Percentiles rank a stretch among this genome's conserved stretches.
These are phyloP conservation scores for Stegodyphus dumicola DNA, from an alignment of 1,140 invertebrate genomes.

Conservation along the genomic window DNA sequence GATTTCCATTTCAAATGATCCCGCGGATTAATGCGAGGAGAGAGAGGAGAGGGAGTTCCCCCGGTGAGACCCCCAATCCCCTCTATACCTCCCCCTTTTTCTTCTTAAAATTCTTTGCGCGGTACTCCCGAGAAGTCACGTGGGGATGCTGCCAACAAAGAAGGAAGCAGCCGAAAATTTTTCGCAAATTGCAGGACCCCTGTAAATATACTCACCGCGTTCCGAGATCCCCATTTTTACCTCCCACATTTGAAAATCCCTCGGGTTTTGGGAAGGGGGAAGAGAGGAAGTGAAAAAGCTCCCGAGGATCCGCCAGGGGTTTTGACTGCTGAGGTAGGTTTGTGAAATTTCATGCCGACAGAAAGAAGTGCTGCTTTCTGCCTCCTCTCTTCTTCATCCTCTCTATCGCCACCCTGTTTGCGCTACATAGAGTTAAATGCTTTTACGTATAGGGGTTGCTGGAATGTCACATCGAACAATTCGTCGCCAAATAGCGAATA, in stretches of 20 bases:
- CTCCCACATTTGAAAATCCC: slow-evolving; percentile 4
- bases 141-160: slow-evolving; percentile 1
- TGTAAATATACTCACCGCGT: neutral
- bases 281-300: neutral
- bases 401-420: too few species aligned
- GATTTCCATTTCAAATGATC: slow-evolving; percentile 59
- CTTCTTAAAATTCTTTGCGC: slow-evolving; percentile 43
- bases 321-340: slow-evolving; percentile 4
- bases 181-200: slow-evolving; percentile 30
- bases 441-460: too few species aligned
- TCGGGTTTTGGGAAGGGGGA: neutral
- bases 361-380: neutral
- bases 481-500: too few species aligned
- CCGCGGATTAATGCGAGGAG: slow-evolving; percentile 34
- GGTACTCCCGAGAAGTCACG: slow-evolving; percentile 54
- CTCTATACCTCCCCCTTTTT: neutral
- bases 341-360: slow-evolving; percentile 39
- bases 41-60: neutral
- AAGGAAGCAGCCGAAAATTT: slow-evolving; percentile 11
- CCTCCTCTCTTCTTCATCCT: too few species aligned
- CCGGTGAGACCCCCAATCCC: neutral
- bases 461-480: too few species aligned
- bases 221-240: neutral
- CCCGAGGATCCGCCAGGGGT: slow-evolving; percentile 13
- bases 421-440: too few species aligned